phyloP scores from a whole-genome alignment of 2,797 vertebrate genomes.

The Poecilia velifera region DNA sequence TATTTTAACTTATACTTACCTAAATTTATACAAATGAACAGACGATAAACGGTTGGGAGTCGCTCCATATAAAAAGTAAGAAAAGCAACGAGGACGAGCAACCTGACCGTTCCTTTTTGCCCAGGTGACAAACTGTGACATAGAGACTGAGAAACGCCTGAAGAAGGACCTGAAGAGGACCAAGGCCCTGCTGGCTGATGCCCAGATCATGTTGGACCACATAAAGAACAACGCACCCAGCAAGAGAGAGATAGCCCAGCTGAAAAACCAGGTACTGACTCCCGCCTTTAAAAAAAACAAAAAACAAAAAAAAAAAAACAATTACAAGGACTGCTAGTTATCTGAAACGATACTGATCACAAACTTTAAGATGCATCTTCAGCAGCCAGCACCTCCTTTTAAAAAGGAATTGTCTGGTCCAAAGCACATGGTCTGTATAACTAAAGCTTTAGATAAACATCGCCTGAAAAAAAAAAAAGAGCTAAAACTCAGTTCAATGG shows the following conservation, averaged over 20 bases:
- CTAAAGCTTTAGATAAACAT: neutral
- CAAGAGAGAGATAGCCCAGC: conserved; percentile 96
- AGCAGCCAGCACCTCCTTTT: neutral
- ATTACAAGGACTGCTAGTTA: neutral
- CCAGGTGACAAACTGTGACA: conserved; percentile 89
- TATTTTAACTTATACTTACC: neutral
- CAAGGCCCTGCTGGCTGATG: conserved; percentile 92
- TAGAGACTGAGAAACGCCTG: conserved; percentile 92
- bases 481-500: neutral
- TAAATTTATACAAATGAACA: neutral
- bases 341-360: neutral
- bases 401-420: neutral
- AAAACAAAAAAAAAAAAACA: neutral
- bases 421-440: neutral
- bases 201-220: conserved; percentile 98
- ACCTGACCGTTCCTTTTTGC: neutral
- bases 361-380: neutral
- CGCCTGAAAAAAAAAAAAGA: neutral
- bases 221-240: conserved; percentile 97
- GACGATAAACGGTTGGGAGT: neutral
- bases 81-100: neutral
- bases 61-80: neutral
- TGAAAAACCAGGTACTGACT: conserved; percentile 91
- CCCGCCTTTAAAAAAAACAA: neutral
- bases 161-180: conserved; percentile 96